phyloP scores from a whole-genome alignment of 2,888 invertebrate species.

The Parasteatoda lunata region DNA sequence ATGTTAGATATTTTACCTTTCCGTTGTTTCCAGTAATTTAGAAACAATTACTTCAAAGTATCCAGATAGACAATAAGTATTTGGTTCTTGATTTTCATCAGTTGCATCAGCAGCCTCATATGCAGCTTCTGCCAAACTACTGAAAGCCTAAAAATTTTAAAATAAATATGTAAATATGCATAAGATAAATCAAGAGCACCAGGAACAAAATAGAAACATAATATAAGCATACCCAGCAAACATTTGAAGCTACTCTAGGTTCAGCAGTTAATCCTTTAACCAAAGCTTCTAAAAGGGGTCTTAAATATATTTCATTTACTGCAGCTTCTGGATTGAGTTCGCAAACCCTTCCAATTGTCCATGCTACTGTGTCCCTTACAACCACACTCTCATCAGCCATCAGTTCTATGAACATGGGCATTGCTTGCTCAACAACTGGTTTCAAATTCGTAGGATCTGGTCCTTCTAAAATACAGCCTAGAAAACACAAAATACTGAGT shows the following conservation, averaged over 20 bases:
- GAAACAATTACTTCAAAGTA: constrained; percentile 96
- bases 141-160: constrained; percentile 80
- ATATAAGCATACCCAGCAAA: constrained; percentile 88
- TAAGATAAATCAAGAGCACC: neutral
- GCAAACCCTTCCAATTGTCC: constrained; percentile 98
- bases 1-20: constrained; percentile 78
- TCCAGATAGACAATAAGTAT: constrained; percentile 93
- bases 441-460: constrained; percentile 89
- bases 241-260: constrained; percentile 96
- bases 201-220: neutral
- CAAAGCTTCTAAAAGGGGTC: constrained; percentile 79
- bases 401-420: constrained; percentile 94
- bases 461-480: constrained; percentile 87
- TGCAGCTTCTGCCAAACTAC: constrained; percentile 95
- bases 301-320: constrained; percentile 88
- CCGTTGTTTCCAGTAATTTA: constrained; percentile 93
- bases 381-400: constrained; percentile 96
- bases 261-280: constrained; percentile 88
- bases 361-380: constrained; percentile 97
- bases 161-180: neutral
- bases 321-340: constrained; percentile 97
- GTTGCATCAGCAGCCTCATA: constrained; percentile 83
- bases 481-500: neutral
- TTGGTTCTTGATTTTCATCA: constrained; percentile 80
- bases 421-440: constrained; percentile 95